Evolutionary conservation across 2,888 invertebrate species (phyloP).

Genomic region (Acronicta alni): DNA sequence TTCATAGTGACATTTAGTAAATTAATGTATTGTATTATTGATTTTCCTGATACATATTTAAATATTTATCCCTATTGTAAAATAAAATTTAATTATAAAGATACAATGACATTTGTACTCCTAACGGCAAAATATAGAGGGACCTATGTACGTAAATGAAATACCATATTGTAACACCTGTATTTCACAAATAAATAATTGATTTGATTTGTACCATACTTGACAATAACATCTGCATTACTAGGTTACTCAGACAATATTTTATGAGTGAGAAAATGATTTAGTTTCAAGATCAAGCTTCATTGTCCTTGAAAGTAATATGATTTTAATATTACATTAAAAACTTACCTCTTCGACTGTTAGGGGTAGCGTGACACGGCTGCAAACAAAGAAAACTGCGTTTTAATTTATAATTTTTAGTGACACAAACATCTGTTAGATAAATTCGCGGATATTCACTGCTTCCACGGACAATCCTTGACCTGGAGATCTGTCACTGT

Average conservation of each 20-base stretch:
- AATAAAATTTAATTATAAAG: too few species aligned
- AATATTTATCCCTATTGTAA: too few species aligned
- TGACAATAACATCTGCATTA: constrained; percentile 9
- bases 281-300: constrained; percentile 25
- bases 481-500: constrained; percentile 80
- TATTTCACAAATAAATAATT: too few species aligned
- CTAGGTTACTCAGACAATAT: constrained; percentile 13
- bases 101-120: too few species aligned
- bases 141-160: too few species aligned
- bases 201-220: too few species aligned
- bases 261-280: constrained; percentile 9
- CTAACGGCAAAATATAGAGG: too few species aligned
- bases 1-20: too few species aligned
- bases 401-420: constrained; percentile 41
- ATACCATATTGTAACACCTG: too few species aligned
- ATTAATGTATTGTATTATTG: too few species aligned
- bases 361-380: constrained; percentile 98
- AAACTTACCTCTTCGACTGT: constrained; percentile 98
- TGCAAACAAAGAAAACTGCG: constrained; percentile 87
- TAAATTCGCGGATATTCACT: constrained; percentile 52
- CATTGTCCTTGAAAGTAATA: constrained; percentile 49
- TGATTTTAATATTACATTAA: constrained; percentile 23
- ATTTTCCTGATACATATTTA: too few species aligned
- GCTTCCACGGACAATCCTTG: constrained; percentile 68
- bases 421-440: constrained; percentile 67